A percentile compares a stretch with the other conserved stretches of the same genome.
Evolutionary conservation across 2,113 vertebrate genomes (phyloP).

Genomic region (Myotis davidii): DNA sequence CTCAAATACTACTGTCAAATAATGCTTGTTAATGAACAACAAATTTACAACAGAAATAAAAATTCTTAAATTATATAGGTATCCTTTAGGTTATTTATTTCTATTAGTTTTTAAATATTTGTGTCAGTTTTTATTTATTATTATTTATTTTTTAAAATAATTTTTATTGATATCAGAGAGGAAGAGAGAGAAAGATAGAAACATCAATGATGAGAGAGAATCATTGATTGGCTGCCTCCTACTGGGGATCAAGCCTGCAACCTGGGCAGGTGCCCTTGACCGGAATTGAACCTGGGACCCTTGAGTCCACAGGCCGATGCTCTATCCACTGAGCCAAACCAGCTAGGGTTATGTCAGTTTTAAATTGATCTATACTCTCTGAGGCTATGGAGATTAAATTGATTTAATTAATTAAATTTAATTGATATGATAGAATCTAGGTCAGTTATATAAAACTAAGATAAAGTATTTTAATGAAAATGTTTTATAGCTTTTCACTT

Average conservation of each 20-base stretch:
- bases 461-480: constrained; percentile 22
- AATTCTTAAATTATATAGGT: not conserved
- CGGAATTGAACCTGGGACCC: no score
- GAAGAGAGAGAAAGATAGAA: no score
- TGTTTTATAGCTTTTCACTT: constrained; percentile 16
- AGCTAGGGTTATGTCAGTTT: not conserved
- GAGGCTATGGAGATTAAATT: not conserved
- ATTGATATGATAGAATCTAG: not conserved
- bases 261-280: no score
- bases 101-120: constrained; percentile 34
- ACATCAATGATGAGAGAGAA: no score
- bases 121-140: not conserved
- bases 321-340: no score
- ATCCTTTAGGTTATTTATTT: not conserved
- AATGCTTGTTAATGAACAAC: constrained; percentile 21
- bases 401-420: constrained; percentile 22
- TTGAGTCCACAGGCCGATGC: no score
- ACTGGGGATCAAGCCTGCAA: no score
- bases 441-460: constrained; percentile 7
- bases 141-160: no score
- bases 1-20: not conserved
- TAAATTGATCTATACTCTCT: not conserved
- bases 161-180: no score
- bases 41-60: not conserved
- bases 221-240: no score